Evolutionary conservation across 64 coral and sea anemone species (phyloP).

Genomic region (Stylophora pistillata): DNA sequence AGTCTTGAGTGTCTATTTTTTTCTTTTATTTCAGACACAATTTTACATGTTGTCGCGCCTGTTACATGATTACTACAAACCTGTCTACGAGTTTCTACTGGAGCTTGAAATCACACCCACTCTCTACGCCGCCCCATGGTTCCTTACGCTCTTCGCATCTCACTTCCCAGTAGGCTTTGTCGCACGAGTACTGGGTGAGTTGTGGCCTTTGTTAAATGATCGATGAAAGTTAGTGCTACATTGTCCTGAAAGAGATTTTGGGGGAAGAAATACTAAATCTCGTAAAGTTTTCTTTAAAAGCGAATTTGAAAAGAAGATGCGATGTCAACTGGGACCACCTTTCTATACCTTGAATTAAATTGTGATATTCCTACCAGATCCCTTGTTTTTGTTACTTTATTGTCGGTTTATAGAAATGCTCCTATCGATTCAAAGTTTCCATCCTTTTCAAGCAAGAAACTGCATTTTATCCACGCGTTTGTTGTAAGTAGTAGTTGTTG

Average conservation of each 20-base stretch:
- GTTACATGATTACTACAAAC: conserved; percentile 76
- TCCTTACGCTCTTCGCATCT: conserved; percentile 95
- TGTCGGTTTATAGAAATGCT: too few species aligned
- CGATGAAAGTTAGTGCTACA: too few species aligned
- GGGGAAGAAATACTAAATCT: too few species aligned
- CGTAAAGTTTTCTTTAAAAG: too few species aligned
- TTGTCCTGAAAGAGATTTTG: too few species aligned
- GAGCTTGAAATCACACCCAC: conserved; percentile 89
- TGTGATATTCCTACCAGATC: not conserved
- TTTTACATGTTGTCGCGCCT: conserved; percentile 92
- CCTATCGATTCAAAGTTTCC: too few species aligned
- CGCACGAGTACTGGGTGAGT: conserved; percentile 88
- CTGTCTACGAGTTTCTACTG: conserved; percentile 74
- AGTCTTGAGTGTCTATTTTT: not conserved
- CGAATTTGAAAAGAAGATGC: too few species aligned
- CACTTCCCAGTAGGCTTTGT: conserved; percentile 93
- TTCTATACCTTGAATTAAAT: not conserved
- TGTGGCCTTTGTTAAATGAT: not conserved
- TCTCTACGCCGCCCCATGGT: conserved; percentile 95
- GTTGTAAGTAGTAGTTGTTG: not conserved
- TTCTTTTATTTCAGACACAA: conserved; percentile 63
- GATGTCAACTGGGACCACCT: not conserved
- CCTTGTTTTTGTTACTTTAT: too few species aligned
- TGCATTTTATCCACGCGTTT: not conserved
- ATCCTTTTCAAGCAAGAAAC: not conserved